phyloP scores from a whole-genome alignment of 2,888 invertebrate species.

The Caenorhabditis virilis region DNA sequence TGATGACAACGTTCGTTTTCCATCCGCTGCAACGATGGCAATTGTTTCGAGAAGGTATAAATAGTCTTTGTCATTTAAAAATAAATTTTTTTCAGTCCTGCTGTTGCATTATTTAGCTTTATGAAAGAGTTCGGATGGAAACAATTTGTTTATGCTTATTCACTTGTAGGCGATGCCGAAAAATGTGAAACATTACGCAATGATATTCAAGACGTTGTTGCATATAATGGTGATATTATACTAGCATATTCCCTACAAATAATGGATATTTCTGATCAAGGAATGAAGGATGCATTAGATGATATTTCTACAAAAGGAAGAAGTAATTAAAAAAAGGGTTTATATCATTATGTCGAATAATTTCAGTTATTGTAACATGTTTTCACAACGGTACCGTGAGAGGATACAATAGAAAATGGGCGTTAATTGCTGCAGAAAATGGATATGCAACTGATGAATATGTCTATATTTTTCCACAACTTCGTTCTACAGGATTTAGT shows the following conservation, averaged over 20 bases:
- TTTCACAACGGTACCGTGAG: slow-evolving; percentile 29
- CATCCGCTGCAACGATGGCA: slow-evolving; percentile 37
- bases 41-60: slow-evolving; percentile 14
- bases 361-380: slow-evolving; percentile 33
- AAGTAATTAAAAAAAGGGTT: too few species aligned
- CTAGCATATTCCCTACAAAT: slow-evolving; percentile 23
- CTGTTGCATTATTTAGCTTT: slow-evolving; percentile 43
- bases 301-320: slow-evolving; percentile 26
- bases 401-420: too few species aligned
- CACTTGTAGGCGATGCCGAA: slow-evolving; percentile 40
- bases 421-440: slow-evolving; percentile 42
- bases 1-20: slow-evolving; percentile 36
- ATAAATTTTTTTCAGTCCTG: slow-evolving; percentile 30
- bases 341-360: too few species aligned
- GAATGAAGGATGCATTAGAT: slow-evolving; percentile 25
- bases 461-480: slow-evolving; percentile 54
- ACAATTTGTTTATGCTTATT: slow-evolving; percentile 52
- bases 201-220: slow-evolving; percentile 40
- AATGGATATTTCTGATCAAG: slow-evolving; percentile 18
- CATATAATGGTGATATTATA: slow-evolving; percentile 20
- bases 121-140: slow-evolving; percentile 46
- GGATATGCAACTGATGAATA: slow-evolving; percentile 54
- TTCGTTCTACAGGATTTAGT: slow-evolving; percentile 41
- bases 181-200: slow-evolving; percentile 48
- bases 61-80: background rate